Conservation (phyloP, 2,888 invertebrate species). For the Furcula furcula region DNA sequence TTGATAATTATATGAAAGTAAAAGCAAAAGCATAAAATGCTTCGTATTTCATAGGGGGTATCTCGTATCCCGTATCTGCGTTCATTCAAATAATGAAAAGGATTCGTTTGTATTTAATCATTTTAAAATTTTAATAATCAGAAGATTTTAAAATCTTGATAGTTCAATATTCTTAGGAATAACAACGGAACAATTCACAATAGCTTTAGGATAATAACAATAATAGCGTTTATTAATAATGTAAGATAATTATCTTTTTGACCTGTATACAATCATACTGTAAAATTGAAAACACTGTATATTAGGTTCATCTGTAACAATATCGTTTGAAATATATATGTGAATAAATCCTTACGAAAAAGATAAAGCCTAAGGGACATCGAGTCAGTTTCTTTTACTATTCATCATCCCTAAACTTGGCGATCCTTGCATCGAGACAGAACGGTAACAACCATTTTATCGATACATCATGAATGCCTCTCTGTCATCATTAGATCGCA, state of each 20-base stretch:
- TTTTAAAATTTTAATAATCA: slow-evolving; percentile 45
- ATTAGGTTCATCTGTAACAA: slow-evolving; percentile 73
- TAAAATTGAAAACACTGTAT: slow-evolving; percentile 72
- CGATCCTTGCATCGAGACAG: slow-evolving; percentile 74
- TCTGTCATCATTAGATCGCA: slow-evolving; percentile 79
- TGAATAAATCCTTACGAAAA: slow-evolving; percentile 76
- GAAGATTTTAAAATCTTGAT: slow-evolving; percentile 50
- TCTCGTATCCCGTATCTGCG: slow-evolving; percentile 52
- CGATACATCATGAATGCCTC: slow-evolving; percentile 80
- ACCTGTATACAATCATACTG: slow-evolving; percentile 79
- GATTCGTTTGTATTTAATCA: slow-evolving; percentile 43
- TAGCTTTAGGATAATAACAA: slow-evolving; percentile 78
- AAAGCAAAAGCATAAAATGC: slow-evolving; percentile 71
- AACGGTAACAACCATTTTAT: slow-evolving; percentile 80
- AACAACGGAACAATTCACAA: slow-evolving; percentile 72
- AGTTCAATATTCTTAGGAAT: slow-evolving; percentile 55
- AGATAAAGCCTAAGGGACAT: slow-evolving; percentile 57
- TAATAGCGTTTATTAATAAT: slow-evolving; percentile 73
- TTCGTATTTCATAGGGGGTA: slow-evolving; percentile 62
- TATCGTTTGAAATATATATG: slow-evolving; percentile 76
- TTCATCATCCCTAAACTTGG: slow-evolving; percentile 67
- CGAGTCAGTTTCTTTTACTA: slow-evolving; percentile 66
- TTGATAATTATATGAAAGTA: slow-evolving; percentile 55
- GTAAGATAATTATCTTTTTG: slow-evolving; percentile 80
- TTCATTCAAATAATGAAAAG: slow-evolving; percentile 37